Evolutionary conservation across 2,113 vertebrate genomes (phyloP).

Genomic region (Thomomys bottae): DNA sequence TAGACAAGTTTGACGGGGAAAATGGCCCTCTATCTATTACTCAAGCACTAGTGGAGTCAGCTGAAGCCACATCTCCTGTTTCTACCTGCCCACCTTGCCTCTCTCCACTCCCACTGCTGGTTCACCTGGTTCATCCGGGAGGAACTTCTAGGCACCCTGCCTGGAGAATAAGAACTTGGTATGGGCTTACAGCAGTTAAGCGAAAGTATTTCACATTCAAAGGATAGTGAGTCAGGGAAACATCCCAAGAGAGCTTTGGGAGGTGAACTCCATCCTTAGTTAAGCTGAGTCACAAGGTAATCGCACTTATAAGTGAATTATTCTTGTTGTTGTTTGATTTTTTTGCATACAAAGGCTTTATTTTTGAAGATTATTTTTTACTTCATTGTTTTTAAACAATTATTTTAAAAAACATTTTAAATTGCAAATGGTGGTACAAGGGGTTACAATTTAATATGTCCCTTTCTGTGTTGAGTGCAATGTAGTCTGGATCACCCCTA

Average conservation of each 20-base stretch:
- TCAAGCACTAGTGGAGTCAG: background rate
- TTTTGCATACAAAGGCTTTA: too few relatives aligned
- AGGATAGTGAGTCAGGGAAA: background rate
- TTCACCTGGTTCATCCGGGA: too few relatives aligned
- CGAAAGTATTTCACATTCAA: background rate
- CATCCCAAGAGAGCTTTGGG: background rate
- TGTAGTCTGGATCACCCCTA: too few relatives aligned
- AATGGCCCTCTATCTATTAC: background rate
- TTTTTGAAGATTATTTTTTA: too few relatives aligned
- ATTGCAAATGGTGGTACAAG: too few relatives aligned
- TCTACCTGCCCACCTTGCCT: background rate
- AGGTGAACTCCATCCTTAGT: background rate
- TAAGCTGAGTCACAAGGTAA: background rate
- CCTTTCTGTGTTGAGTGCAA: too few relatives aligned
- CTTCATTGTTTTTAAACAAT: too few relatives aligned
- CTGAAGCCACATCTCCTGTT: background rate
- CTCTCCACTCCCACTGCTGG: background rate
- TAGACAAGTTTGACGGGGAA: background rate
- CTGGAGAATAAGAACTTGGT: background rate
- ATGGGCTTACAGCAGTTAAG: background rate
- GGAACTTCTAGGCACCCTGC: background rate
- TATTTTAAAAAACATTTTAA: too few relatives aligned
- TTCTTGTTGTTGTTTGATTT: too few relatives aligned
- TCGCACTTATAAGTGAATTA: background rate
- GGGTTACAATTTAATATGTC: too few relatives aligned